phyloP scores from a whole-genome alignment of 1,140 invertebrate genomes.

The Brachionus rotundiformis region DNA sequence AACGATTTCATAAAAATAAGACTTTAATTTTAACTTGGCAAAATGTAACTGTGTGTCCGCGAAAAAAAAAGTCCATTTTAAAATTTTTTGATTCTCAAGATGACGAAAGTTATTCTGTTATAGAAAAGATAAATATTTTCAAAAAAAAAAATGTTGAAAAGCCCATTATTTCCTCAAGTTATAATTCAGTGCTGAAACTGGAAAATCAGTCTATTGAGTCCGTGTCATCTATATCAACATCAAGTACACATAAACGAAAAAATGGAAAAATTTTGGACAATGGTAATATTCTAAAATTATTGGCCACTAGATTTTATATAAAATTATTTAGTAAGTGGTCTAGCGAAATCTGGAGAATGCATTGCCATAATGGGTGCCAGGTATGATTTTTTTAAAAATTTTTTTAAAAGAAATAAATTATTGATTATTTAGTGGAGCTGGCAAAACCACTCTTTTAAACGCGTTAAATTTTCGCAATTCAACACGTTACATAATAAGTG shows the following conservation, averaged over 20 bases:
- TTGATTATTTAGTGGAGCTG: conserved; percentile 60
- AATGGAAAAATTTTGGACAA: conserved; percentile 29
- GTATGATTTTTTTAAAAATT: background rate
- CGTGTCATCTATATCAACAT: background rate
- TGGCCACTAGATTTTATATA: background rate
- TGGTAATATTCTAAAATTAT: background rate
- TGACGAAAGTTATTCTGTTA: background rate
- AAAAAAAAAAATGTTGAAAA: background rate
- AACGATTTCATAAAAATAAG: background rate
- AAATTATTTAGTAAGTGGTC: background rate
- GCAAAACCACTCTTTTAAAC: conserved; percentile 92
- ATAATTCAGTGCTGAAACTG: conserved; percentile 24
- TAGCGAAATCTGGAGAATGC: conserved; percentile 7
- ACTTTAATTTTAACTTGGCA: conserved; percentile 19
- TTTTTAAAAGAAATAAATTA: background rate
- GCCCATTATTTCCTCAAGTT: background rate
- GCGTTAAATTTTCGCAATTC: conserved; percentile 78
- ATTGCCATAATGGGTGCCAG: conserved; percentile 49
- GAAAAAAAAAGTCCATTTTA: conserved; percentile 19
- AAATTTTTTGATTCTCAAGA: conserved; percentile 34
- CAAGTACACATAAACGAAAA: background rate
- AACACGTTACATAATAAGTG: conserved; percentile 72
- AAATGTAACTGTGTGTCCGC: conserved; percentile 2
- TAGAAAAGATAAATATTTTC: background rate
- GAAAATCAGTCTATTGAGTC: conserved; percentile 42